Percentiles rank a stretch among this genome's conserved stretches.
phyloP scores from a whole-genome alignment of 2,797 vertebrate species.

The Betta splendens region DNA sequence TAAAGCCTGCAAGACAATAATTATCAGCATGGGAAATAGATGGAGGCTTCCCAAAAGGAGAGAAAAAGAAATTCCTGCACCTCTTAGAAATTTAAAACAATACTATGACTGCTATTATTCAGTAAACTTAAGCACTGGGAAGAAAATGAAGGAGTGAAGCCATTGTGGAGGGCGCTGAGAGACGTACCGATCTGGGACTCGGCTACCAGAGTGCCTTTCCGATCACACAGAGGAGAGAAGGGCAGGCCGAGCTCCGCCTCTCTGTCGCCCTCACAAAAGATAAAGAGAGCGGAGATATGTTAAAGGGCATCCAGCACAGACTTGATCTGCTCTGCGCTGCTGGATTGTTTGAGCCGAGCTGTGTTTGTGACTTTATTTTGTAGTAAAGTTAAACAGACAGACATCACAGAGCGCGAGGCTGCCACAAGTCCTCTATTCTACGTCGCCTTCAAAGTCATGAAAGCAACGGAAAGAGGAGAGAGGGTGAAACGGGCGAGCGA shows the following conservation, averaged over 20 bases:
- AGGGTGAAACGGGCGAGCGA: too few species aligned
- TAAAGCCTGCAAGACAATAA: constrained; percentile 84
- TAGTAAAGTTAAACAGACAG: constrained; percentile 2
- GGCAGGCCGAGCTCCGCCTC: constrained; percentile 91
- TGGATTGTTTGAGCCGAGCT: constrained; percentile 3
- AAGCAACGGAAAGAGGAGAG: constrained; percentile 12
- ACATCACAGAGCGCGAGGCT: constrained; percentile 3
- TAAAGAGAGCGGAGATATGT: constrained; percentile 62
- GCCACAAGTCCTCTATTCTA: constrained; percentile 11
- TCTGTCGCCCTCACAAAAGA: constrained; percentile 89
- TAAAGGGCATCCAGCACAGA: constrained; percentile 64
- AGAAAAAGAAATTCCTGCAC: too few species aligned
- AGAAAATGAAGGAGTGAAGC: neutral
- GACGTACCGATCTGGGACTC: constrained; percentile 93
- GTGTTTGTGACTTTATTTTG: constrained; percentile 6
- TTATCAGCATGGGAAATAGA: constrained; percentile 1
- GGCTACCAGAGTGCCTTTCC: constrained; percentile 89
- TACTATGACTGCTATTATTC: too few species aligned
- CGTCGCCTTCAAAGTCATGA: constrained; percentile 18
- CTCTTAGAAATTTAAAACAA: too few species aligned
- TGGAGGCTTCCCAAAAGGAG: neutral
- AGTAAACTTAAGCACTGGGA: neutral
- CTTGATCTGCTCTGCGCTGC: too few species aligned
- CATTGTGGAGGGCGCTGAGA: constrained; percentile 10
- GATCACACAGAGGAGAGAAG: constrained; percentile 93